Percentiles rank a stretch among this genome's conserved stretches.
phyloP scores from a whole-genome alignment of 2,797 vertebrate species.

The Sebastes trivittatus region DNA sequence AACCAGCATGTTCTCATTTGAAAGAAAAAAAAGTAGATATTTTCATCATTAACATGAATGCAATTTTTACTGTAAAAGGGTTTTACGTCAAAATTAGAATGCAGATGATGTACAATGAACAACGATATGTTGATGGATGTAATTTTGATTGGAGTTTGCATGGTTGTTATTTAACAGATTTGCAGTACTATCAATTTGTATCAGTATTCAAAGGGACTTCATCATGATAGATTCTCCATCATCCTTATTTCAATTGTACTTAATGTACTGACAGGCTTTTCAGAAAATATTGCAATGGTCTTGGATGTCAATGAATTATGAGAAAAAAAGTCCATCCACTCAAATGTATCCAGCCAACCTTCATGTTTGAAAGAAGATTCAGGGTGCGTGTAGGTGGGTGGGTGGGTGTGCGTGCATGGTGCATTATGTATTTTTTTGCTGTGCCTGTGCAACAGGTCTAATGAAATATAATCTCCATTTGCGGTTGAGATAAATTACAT shows the following conservation, averaged over 20 bases:
- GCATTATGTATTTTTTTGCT: not conserved
- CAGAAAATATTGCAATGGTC: not conserved
- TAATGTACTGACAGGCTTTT: not conserved
- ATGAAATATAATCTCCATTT: too few species aligned
- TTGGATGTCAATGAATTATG: not conserved
- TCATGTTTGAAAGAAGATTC: not conserved
- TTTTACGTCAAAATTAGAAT: not conserved
- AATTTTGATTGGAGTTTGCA: not conserved
- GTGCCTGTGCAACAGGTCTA: too few species aligned
- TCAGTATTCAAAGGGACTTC: not conserved
- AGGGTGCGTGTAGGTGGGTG: not conserved
- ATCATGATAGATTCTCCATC: not conserved
- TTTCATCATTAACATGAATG: not conserved
- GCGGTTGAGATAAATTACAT: too few species aligned
- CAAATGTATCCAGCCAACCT: not conserved
- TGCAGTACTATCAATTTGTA: not conserved
- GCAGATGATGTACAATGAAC: not conserved
- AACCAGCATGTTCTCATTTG: not conserved
- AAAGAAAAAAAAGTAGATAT: not conserved
- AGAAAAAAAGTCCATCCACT: not conserved
- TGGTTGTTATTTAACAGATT: not conserved
- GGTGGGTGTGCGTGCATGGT: not conserved
- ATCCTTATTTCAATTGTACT: not conserved
- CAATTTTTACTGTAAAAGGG: not conserved
- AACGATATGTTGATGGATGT: not conserved